Percentiles rank a stretch among this genome's conserved stretches.
Evolutionary conservation across 2,888 invertebrate species (phyloP).

Genomic region (Epinotia nisella): DNA sequence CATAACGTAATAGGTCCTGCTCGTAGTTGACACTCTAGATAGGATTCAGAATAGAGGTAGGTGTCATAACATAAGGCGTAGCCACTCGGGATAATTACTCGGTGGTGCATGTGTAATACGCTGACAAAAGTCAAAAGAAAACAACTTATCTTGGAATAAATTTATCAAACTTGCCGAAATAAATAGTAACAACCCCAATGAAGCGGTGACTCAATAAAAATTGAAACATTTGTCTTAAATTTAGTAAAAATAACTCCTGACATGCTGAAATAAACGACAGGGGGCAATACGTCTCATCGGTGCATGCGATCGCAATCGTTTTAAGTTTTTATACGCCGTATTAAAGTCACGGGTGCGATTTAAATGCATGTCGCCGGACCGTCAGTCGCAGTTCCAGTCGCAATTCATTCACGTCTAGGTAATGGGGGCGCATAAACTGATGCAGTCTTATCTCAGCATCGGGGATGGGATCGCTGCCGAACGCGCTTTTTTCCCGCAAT

Average conservation of each 20-base stretch:
- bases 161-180: not conserved
- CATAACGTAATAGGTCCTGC: too few species aligned
- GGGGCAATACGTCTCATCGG: conserved; percentile 1
- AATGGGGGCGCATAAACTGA: conserved; percentile 1
- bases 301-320: conserved; percentile 19
- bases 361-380: conserved; percentile 8
- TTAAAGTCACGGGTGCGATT: conserved; percentile 23
- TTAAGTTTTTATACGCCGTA: conserved; percentile 21
- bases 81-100: too few species aligned
- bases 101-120: too few species aligned
- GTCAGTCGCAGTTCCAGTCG: conserved; percentile 15
- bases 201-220: conserved; percentile 5
- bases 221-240: conserved; percentile 23
- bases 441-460: conserved; percentile 20
- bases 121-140: not conserved
- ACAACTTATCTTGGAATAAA: not conserved
- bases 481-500: conserved; percentile 61
- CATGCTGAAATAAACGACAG: conserved; percentile 3
- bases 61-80: too few species aligned
- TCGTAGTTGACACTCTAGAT: too few species aligned
- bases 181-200: not conserved
- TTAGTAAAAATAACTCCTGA: not conserved
- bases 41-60: too few species aligned
- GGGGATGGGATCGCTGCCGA: conserved; percentile 20
- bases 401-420: conserved; percentile 27